These are phyloP conservation scores for Bruchidius siliquastri DNA, from an alignment of 2,888 invertebrate genomes.

Conservation along the genomic window DNA sequence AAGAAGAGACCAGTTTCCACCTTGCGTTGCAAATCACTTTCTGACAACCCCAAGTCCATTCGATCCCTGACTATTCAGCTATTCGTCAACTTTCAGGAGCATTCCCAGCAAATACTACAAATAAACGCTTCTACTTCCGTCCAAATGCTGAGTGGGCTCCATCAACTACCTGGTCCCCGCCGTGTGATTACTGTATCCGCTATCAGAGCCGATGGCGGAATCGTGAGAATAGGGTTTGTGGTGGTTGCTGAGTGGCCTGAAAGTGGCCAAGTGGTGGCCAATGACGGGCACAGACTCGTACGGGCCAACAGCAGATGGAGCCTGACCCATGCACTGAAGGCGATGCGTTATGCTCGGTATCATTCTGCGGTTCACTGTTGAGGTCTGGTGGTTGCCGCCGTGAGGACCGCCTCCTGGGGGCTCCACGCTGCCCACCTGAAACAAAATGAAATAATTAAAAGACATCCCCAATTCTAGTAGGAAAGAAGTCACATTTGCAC, in stretches of 20 bases:
- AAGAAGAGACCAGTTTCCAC: no score
- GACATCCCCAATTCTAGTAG: no score
- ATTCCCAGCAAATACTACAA: neutral
- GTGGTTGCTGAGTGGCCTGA: slow-evolving; percentile 52
- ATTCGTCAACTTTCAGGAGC: neutral
- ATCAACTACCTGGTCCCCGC: slow-evolving; percentile 52
- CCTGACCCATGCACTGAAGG: slow-evolving; percentile 43
- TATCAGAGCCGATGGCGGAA: slow-evolving; percentile 79
- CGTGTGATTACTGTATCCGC: slow-evolving; percentile 79
- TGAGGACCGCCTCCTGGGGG: slow-evolving; percentile 34
- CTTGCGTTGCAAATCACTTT: no score
- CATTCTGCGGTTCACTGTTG: slow-evolving; percentile 24
- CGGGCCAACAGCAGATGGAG: slow-evolving; percentile 44
- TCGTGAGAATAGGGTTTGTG: slow-evolving; percentile 62
- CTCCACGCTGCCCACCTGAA: slow-evolving; percentile 58
- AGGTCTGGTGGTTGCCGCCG: slow-evolving; percentile 3
- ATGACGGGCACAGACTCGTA: slow-evolving; percentile 69
- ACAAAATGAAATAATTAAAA: neutral
- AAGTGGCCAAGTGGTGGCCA: slow-evolving; percentile 59
- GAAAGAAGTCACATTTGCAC: no score
- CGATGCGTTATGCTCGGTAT: slow-evolving; percentile 47
- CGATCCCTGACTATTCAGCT: no score
- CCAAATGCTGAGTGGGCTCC: neutral
- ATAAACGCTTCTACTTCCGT: neutral
- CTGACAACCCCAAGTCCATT: no score